Percentiles rank a stretch among this genome's conserved stretches.
Evolutionary conservation across 2,113 vertebrate genomes (phyloP).

Genomic region (Boulengeromyrus knoepffleri): DNA sequence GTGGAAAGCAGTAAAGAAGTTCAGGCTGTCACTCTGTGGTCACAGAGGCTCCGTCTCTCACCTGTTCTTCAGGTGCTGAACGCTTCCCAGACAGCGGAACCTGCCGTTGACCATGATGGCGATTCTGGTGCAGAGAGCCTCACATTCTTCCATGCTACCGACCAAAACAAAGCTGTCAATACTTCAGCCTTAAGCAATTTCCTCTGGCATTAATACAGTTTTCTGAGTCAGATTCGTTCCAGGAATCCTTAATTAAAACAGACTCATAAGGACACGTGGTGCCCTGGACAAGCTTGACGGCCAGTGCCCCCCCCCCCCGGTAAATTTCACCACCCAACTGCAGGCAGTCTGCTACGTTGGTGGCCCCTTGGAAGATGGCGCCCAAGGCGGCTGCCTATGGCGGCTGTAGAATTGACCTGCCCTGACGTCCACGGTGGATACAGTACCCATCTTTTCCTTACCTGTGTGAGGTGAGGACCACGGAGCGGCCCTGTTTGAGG

Average conservation of each 20-base stretch:
- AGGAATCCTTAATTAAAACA: neutral
- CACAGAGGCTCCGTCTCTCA: slow-evolving; percentile 34
- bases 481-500: slow-evolving; percentile 87
- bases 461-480: slow-evolving; percentile 98
- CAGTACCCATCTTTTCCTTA: slow-evolving; percentile 39
- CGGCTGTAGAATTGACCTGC: neutral
- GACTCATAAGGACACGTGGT: neutral
- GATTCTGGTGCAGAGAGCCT: slow-evolving; percentile 94
- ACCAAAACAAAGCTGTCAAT: slow-evolving; percentile 23
- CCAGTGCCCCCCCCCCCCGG: neutral
- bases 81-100: slow-evolving; percentile 91
- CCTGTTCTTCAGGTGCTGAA: slow-evolving; percentile 97
- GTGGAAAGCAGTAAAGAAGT: neutral
- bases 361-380: neutral
- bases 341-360: neutral
- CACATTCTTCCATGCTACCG: slow-evolving; percentile 95
- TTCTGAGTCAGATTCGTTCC: neutral
- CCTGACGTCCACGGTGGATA: neutral
- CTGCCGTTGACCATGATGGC: slow-evolving; percentile 97
- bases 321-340: neutral
- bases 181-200: neutral
- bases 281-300: neutral
- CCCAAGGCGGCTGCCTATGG: neutral
- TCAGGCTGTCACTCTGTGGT: neutral
- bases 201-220: neutral